phyloP scores from a whole-genome alignment of 2,113 vertebrate genomes.

The Rostratula benghalensis region DNA sequence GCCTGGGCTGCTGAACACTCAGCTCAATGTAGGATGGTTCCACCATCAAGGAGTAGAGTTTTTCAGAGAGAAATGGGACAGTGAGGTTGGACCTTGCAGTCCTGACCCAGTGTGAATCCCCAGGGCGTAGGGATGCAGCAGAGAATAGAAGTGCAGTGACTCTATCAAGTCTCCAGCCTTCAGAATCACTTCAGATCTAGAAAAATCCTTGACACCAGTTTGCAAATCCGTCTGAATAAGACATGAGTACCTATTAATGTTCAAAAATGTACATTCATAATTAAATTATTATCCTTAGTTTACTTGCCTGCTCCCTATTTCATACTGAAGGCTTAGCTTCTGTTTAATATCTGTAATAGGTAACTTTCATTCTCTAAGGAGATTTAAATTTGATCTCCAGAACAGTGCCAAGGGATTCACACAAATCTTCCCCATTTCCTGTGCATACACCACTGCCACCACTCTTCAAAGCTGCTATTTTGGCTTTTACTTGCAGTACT shows the following conservation, averaged over 20 bases:
- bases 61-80: neutral
- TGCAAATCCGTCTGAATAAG: neutral
- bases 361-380: neutral
- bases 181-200: neutral
- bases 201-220: neutral
- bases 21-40: accelerated
- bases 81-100: neutral
- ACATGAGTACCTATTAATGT: neutral
- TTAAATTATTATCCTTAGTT: neutral
- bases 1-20: neutral
- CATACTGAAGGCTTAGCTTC: neutral
- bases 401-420: neutral
- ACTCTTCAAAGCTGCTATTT: neutral
- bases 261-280: neutral
- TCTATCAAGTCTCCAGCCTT: neutral
- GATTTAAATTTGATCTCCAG: neutral
- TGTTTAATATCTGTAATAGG: neutral
- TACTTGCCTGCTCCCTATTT: neutral
- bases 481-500: neutral
- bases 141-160: neutral
- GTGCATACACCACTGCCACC: neutral
- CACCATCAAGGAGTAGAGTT: neutral
- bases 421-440: neutral
- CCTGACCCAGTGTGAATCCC: neutral
- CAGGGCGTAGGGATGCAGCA: neutral